phyloP scores from a whole-genome alignment of 2,888 invertebrate genomes.

The Apotomis betuletana region DNA sequence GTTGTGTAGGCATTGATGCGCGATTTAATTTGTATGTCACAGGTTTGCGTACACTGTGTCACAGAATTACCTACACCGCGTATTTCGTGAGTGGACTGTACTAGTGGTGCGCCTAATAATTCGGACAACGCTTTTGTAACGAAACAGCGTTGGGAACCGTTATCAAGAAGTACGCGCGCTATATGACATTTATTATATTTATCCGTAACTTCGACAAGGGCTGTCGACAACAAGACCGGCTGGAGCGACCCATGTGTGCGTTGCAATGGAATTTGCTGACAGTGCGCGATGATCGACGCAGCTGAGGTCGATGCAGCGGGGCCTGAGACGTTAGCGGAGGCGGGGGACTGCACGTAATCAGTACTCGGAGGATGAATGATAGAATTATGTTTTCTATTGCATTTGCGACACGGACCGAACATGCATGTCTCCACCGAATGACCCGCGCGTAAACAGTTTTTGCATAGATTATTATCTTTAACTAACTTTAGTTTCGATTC shows the following conservation, averaged over 20 bases:
- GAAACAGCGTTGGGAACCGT: conserved; percentile 47
- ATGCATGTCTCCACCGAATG: conserved; percentile 13
- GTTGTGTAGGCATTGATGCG: background rate
- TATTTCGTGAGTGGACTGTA: conserved; percentile 48
- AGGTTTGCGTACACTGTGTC: background rate
- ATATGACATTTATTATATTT: conserved; percentile 38
- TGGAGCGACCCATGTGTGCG: conserved; percentile 7
- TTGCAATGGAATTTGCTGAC: background rate
- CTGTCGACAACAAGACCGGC: conserved; percentile 45
- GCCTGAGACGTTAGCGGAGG: background rate
- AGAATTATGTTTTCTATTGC: conserved; percentile 41
- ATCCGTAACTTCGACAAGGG: conserved; percentile 45
- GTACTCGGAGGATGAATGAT: conserved; percentile 19
- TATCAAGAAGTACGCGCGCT: conserved; percentile 44
- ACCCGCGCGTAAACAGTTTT: conserved; percentile 32
- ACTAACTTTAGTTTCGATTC: conserved; percentile 25
- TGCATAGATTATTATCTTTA: conserved; percentile 24
- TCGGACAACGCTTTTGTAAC: conserved; percentile 45
- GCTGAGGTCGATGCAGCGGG: background rate
- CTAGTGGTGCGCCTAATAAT: conserved; percentile 38
- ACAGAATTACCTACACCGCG: conserved; percentile 1
- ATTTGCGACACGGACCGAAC: conserved; percentile 41
- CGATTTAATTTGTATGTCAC: no score
- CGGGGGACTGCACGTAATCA: background rate
- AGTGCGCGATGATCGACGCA: background rate